Evolutionary conservation across 2,888 invertebrate genomes (phyloP).

Genomic region (Melikaiella ostensackeni): DNA sequence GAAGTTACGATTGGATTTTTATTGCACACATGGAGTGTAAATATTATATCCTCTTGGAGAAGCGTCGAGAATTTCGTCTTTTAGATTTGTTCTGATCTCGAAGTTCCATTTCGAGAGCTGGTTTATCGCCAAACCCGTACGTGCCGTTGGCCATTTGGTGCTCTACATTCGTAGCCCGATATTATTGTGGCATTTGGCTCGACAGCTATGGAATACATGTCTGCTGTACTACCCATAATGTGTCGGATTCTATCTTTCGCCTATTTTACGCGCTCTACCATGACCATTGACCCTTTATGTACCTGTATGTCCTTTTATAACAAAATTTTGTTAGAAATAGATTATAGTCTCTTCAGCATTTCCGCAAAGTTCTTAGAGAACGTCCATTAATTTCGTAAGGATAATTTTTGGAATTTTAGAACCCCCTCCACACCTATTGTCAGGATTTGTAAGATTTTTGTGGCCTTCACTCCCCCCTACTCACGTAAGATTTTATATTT

Average conservation of each 20-base stretch:
- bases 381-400: too few species aligned
- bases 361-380: too few species aligned
- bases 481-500: too few species aligned
- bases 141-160: slow-evolving; percentile 37
- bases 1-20: slow-evolving; percentile 37
- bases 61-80: slow-evolving; percentile 19
- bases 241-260: background rate
- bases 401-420: too few species aligned
- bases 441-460: too few species aligned
- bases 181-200: slow-evolving; percentile 39
- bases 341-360: too few species aligned
- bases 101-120: slow-evolving; percentile 34
- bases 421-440: too few species aligned
- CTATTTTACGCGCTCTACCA: background rate
- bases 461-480: too few species aligned
- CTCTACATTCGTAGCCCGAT: slow-evolving; percentile 33
- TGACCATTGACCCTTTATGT: background rate
- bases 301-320: background rate
- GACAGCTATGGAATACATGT: slow-evolving; percentile 33
- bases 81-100: slow-evolving; percentile 23
- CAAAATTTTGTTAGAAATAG: too few species aligned
- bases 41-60: slow-evolving; percentile 37
- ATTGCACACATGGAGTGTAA: slow-evolving; percentile 36
- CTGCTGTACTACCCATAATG: background rate
- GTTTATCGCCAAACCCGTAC: slow-evolving; percentile 35